phyloP scores from a whole-genome alignment of 2,797 vertebrate genomes.

The Pangasius krempfi region DNA sequence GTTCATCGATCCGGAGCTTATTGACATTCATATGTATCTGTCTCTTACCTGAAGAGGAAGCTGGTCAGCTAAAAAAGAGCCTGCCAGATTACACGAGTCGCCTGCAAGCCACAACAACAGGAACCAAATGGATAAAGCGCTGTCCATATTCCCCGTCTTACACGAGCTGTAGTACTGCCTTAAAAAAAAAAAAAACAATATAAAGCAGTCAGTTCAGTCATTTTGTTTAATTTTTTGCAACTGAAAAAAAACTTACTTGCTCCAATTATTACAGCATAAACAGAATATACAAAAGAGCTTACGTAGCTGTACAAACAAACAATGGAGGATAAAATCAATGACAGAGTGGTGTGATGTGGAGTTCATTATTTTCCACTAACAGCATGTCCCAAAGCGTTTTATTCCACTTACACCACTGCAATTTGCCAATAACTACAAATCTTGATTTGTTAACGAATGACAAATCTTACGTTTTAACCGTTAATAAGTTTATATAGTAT shows the following conservation, averaged over 20 bases:
- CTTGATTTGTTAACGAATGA: not conserved
- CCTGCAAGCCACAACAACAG: conserved; percentile 91
- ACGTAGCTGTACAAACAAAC: not conserved
- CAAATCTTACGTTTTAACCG: not conserved
- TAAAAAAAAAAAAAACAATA: not conserved
- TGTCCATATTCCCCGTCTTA: conserved; percentile 89
- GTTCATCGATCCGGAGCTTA: not conserved
- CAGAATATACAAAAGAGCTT: not conserved
- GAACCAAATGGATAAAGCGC: conserved; percentile 92
- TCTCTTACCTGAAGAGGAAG: conserved; percentile 89
- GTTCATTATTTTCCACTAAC: not conserved
- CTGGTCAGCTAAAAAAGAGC: conserved; percentile 91
- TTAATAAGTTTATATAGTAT: not conserved
- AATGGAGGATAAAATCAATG: not conserved
- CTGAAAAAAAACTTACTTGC: not conserved
- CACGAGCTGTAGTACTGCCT: conserved; percentile 93
- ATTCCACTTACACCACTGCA: not conserved
- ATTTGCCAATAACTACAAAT: not conserved
- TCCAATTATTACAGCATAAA: not conserved
- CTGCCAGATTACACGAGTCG: conserved; percentile 90
- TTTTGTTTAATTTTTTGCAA: not conserved
- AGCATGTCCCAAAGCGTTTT: too few species aligned
- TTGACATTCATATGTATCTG: not conserved
- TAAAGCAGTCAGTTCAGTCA: not conserved
- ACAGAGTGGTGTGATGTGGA: not conserved